Conservation (phyloP, 2,888 invertebrate species). For the Thecocarcelia acutangulata region DNA sequence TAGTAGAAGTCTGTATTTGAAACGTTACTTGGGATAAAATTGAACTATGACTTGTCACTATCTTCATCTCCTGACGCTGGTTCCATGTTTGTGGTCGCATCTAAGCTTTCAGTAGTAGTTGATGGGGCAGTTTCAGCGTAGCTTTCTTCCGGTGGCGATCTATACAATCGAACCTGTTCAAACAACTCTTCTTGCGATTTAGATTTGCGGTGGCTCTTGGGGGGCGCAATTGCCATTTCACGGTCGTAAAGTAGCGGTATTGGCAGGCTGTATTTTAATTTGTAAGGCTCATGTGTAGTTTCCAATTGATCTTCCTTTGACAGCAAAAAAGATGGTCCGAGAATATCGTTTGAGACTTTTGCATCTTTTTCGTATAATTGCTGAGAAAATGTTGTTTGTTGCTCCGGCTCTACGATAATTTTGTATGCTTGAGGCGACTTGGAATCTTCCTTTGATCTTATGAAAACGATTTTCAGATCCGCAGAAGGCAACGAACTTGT, state of each 20-base stretch:
- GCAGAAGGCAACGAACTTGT: neutral
- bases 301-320: neutral
- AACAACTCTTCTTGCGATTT: neutral
- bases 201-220: neutral
- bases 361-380: neutral
- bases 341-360: conserved; percentile 1
- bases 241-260: no score
- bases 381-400: neutral
- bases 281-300: neutral
- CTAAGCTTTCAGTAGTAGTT: no score
- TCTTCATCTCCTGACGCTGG: no score
- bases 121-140: no score
- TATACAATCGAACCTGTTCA: no score
- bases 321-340: conserved; percentile 2
- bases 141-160: no score
- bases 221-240: neutral
- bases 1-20: no score
- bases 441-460: neutral
- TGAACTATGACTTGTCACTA: no score
- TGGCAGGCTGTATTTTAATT: neutral
- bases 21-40: no score
- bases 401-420: neutral
- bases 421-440: neutral
- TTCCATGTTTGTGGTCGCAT: no score
- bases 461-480: neutral